These are phyloP conservation scores for Apodemia zela DNA, from an alignment of 2,888 invertebrate genomes.

Conservation along the genomic window DNA sequence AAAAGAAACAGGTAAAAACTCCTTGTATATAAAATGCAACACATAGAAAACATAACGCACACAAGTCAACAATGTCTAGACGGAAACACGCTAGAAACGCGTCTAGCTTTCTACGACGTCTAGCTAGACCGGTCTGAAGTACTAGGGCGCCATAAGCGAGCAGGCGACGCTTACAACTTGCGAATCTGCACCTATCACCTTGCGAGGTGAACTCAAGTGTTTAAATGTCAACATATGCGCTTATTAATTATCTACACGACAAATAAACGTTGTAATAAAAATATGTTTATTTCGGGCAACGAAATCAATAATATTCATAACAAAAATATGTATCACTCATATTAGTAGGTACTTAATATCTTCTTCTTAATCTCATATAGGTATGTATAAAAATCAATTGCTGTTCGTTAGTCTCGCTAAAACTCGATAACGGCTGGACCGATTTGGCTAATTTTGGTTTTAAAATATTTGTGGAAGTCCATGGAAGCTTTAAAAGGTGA, in stretches of 20 bases:
- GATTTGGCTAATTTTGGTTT: too few species aligned
- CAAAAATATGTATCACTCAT: too few species aligned
- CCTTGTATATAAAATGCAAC: neutral
- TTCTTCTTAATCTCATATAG: too few species aligned
- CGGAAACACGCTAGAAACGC: neutral
- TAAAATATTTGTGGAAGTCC: too few species aligned
- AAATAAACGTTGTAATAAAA: too few species aligned
- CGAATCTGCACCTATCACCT: neutral
- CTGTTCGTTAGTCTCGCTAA: too few species aligned
- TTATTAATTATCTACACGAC: neutral
- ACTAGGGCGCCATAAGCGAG: conserved; percentile 15
- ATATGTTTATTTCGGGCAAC: too few species aligned
- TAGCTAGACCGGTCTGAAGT: conserved; percentile 15
- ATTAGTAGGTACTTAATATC: too few species aligned
- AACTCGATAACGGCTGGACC: too few species aligned
- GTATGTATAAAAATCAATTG: too few species aligned
- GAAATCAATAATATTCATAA: too few species aligned
- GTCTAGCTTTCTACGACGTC: conserved; percentile 7
- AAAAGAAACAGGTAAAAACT: neutral
- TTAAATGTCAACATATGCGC: neutral
- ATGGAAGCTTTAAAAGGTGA: too few species aligned
- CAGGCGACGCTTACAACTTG: neutral
- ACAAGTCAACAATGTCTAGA: neutral
- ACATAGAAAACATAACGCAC: neutral
- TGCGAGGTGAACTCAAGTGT: neutral